These are phyloP conservation scores for Poeciliopsis presidionis DNA, from an alignment of 2,797 vertebrate genomes.

Conservation along the genomic window DNA sequence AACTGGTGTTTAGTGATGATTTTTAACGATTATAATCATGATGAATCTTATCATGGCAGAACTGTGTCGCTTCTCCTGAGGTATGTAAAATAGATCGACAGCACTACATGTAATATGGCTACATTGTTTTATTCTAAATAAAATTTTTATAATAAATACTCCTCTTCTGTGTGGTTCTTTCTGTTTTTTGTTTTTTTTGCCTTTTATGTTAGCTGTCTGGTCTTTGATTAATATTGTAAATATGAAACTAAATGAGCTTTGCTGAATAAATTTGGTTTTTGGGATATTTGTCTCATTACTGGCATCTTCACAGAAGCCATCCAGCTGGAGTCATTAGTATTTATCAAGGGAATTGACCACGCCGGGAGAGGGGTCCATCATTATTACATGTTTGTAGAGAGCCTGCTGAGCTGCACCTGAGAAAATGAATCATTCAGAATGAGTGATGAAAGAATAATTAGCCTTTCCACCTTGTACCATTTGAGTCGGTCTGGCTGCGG, in stretches of 20 bases:
- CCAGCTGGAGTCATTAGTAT: slow-evolving; percentile 27
- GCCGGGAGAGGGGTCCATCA: slow-evolving; percentile 31
- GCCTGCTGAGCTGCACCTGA: slow-evolving; percentile 41
- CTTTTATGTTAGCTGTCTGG: not conserved
- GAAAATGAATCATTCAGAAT: slow-evolving; percentile 32
- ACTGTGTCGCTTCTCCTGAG: slow-evolving; percentile 85
- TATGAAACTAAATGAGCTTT: not conserved
- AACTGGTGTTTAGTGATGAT: slow-evolving; percentile 55
- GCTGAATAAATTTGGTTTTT: slow-evolving; percentile 27
- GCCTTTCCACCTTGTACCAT: slow-evolving; percentile 16
- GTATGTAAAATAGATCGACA: slow-evolving; percentile 85
- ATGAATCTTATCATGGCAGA: slow-evolving; percentile 79
- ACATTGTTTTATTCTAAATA: slow-evolving; percentile 89
- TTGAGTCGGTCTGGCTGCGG: not conserved
- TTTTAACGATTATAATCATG: slow-evolving; percentile 64
- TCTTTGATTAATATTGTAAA: slow-evolving; percentile 7
- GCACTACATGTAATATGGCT: slow-evolving; percentile 87
- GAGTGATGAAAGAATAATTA: slow-evolving; percentile 61
- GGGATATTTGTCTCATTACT: slow-evolving; percentile 34
- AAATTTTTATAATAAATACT: slow-evolving; percentile 82
- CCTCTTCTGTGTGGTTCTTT: not conserved
- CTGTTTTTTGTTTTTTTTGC: not conserved
- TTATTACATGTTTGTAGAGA: slow-evolving; percentile 40
- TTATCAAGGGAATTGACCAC: slow-evolving; percentile 54
- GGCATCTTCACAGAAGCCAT: slow-evolving; percentile 24